Evolutionary conservation across 2,888 invertebrate species (phyloP), one percentile per base, ranked within the genome.

Genomic region (Diplazon laetatorius): DNA sequence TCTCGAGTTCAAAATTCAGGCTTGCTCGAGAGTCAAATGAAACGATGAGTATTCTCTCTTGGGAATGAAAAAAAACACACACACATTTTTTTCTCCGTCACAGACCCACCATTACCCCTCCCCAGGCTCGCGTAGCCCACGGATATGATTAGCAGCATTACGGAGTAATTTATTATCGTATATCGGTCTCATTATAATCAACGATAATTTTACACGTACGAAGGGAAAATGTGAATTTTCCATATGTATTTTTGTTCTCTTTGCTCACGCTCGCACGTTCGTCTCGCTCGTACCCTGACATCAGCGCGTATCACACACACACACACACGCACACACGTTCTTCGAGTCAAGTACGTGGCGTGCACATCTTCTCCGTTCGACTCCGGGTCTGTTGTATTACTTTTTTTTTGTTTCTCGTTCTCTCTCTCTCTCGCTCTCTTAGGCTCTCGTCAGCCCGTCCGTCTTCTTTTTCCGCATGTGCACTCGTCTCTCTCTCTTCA

Each of bases 401-500:
- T 44, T 44, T 35, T 55, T 18, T 57, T 66, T 60, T 48, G 14
- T 44, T 48, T 35, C 50, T 78, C 76, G n/a, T n/a, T n/a, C n/a
- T n/a, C n/a, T n/a, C n/a, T n/a, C n/a, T n/a, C n/a, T n/a, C n/a
- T n/a, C n/a, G n/a, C n/a, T n/a, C n/a, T n/a, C n/a, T n/a, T n/a
- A n/a, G n/a, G n/a, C n/a, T 73, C 76, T 55, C 65, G 59, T 72
- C 62, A 76, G 25, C 42, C 42, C 37, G 50, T 60, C 50, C n/a
- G 35, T 66, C 52, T 46, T 57, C 35, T 37, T 60, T 59, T 30
- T 30, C 35, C 46, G 39, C 65, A 12, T 39, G 22, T 12, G 25
- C 57, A 68, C 44, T 60, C 57, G 22, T 39, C 20, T 62, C 62
- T 57, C 55, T 42, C 20, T 12, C 18, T 35, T 35, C 48, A 30